These are phyloP conservation scores for Hemicrepidius hirtus DNA, from an alignment of 2,888 invertebrate species.

Conservation along the genomic window DNA sequence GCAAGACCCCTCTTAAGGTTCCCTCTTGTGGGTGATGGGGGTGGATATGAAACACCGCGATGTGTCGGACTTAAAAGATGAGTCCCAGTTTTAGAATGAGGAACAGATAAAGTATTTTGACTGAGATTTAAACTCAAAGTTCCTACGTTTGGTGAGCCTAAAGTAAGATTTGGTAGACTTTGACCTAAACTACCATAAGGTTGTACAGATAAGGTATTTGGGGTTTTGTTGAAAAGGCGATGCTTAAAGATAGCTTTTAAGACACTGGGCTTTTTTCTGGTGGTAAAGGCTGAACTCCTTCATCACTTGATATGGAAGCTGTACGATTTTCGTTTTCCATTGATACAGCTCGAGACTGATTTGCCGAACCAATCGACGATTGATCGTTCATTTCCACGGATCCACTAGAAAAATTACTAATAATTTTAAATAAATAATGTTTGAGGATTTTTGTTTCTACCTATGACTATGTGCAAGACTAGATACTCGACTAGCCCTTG, in stretches of 20 bases:
- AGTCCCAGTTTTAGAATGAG: conserved; percentile 71
- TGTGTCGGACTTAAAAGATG: conserved; percentile 76
- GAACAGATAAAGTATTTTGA: conserved; percentile 76
- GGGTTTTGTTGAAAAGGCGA: conserved; percentile 72
- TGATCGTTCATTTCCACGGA: conserved; percentile 81
- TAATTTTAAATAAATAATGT: conserved; percentile 1
- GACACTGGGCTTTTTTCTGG: conserved; percentile 71
- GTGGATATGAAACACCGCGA: conserved; percentile 88
- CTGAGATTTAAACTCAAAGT: conserved; percentile 66
- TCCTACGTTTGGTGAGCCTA: conserved; percentile 70
- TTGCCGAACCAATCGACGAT: conserved; percentile 72
- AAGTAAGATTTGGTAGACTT: conserved; percentile 85
- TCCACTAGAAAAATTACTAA: conserved; percentile 71
- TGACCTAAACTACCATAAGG: conserved; percentile 82
- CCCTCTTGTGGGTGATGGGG: conserved; percentile 83
- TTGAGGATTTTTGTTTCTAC: conserved; percentile 64
- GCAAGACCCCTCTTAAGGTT: conserved; percentile 80
- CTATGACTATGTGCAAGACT: conserved; percentile 85
- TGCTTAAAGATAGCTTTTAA: conserved; percentile 67
- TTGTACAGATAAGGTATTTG: conserved; percentile 85
- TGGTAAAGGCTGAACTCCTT: conserved; percentile 73
- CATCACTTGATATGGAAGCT: conserved; percentile 80
- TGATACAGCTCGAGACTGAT: conserved; percentile 75
- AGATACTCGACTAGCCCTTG: conserved; percentile 79
- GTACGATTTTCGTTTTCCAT: conserved; percentile 79